Evolutionary conservation across 2,797 vertebrate genomes (phyloP).

Genomic region (Gallirallus australis): DNA sequence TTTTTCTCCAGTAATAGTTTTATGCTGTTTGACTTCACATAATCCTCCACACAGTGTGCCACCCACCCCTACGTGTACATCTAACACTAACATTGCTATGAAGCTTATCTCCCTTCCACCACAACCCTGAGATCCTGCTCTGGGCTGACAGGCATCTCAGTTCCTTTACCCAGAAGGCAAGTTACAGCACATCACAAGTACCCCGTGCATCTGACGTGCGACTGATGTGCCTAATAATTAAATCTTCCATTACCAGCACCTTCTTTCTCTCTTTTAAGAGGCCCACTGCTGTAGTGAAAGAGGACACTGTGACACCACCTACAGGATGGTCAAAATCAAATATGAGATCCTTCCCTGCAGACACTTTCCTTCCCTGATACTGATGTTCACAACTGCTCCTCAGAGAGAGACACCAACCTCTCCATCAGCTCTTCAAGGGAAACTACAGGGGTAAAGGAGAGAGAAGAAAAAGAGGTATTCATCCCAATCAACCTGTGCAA

Average conservation of each 20-base stretch:
- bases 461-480: background rate
- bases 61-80: too few relatives aligned
- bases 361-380: background rate
- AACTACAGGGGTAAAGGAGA: background rate
- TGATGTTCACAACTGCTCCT: background rate
- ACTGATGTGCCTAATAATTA: background rate
- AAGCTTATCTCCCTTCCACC: background rate
- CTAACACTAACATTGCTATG: background rate
- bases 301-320: background rate
- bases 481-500: background rate
- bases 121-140: background rate
- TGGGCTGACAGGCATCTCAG: background rate
- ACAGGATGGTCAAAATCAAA: background rate
- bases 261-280: background rate
- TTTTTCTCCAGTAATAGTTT: background rate
- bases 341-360: background rate
- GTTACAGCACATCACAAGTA: background rate
- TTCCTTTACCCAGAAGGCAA: background rate
- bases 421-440: background rate
- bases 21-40: background rate
- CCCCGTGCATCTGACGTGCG: background rate
- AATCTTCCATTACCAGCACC: background rate
- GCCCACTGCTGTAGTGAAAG: background rate
- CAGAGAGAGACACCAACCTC: background rate
- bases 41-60: background rate